phyloP scores from a whole-genome alignment of 2,797 vertebrate genomes.

The Prionace glauca region DNA sequence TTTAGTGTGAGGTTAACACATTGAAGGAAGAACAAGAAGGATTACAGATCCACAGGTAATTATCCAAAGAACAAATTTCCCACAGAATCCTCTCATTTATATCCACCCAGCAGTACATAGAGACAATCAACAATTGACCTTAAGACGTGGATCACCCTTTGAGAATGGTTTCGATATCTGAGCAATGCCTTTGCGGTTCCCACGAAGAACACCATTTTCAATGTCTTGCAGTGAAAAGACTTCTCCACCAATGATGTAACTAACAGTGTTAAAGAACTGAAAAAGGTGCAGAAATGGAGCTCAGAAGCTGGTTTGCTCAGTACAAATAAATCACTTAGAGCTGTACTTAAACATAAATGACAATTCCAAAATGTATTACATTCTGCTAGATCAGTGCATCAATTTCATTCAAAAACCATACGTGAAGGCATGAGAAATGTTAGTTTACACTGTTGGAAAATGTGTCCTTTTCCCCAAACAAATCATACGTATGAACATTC shows the following conservation, averaged over 20 bases:
- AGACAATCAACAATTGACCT: constrained; percentile 49
- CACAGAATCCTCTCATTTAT: neutral
- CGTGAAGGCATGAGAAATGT: neutral
- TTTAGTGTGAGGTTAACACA: neutral
- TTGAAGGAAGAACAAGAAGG: neutral
- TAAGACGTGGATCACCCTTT: constrained; percentile 63
- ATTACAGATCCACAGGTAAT: neutral
- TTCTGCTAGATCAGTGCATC: neutral
- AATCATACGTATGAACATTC: neutral
- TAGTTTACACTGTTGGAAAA: neutral
- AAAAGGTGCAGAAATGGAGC: neutral
- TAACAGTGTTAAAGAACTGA: constrained; percentile 72
- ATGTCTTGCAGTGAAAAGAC: constrained; percentile 72
- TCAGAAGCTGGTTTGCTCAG: neutral
- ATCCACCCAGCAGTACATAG: neutral
- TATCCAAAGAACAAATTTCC: neutral
- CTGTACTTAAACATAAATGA: neutral
- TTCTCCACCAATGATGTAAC: constrained; percentile 71
- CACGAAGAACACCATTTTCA: constrained; percentile 67
- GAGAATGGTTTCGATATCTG: constrained; percentile 67
- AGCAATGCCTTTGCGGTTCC: constrained; percentile 66
- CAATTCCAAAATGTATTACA: neutral
- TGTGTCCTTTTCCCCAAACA: neutral
- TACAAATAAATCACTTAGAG: neutral
- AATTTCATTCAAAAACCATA: neutral